Conservation (phyloP, 2,888 invertebrate genomes). For the Ophonus ardosiacus region DNA sequence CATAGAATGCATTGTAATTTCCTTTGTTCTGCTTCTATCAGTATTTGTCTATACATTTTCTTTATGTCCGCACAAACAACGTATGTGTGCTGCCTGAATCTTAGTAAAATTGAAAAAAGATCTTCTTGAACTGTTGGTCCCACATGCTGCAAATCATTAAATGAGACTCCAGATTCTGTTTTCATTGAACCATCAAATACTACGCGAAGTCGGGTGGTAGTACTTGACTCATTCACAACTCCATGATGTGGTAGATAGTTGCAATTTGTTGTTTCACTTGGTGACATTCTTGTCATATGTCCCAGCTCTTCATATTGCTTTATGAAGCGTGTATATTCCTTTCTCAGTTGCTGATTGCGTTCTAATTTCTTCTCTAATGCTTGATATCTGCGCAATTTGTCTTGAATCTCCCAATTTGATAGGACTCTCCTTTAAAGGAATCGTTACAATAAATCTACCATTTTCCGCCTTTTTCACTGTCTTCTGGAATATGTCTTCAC, state of each 20-base stretch:
- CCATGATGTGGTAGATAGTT: too few species aligned
- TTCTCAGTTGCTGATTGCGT: too few species aligned
- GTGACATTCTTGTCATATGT: too few species aligned
- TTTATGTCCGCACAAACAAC: conserved; percentile 68
- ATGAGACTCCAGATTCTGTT: background rate
- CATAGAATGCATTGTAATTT: conserved; percentile 67
- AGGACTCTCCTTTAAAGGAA: too few species aligned
- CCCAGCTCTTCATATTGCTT: background rate
- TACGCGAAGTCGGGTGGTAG: background rate
- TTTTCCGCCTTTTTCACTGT: background rate
- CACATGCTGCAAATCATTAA: conserved; percentile 6
- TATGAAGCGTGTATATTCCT: background rate
- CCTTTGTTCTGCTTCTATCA: conserved; percentile 64
- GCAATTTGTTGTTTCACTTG: too few species aligned
- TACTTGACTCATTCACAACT: too few species aligned
- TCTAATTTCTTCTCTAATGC: too few species aligned
- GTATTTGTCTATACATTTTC: conserved; percentile 69
- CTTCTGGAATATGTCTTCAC: background rate
- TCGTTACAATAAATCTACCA: too few species aligned
- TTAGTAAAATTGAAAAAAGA: conserved; percentile 66
- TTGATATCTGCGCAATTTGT: too few species aligned
- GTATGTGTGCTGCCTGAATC: conserved; percentile 67
- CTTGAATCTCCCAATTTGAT: too few species aligned
- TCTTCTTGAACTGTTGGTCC: conserved; percentile 68
- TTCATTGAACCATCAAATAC: background rate